Evolutionary conservation across 2,113 vertebrate species (phyloP), one percentile per base, ranked within the genome.

Genomic region (Promerops cafer): DNA sequence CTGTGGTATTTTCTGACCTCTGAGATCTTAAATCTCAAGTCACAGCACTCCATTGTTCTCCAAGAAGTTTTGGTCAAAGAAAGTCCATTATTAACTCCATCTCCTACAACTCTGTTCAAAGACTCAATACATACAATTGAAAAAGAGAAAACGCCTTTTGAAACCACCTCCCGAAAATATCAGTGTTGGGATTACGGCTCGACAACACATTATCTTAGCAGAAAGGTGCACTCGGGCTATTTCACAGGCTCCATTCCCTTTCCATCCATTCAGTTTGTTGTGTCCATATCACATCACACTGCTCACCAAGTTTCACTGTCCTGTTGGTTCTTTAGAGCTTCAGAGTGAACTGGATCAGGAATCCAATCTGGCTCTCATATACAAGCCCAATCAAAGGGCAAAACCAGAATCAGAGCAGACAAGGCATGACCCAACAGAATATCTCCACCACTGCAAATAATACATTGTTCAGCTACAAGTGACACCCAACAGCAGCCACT

Each of bases 1-100:
- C 60, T 33, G 37, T 31, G 59, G 53, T 61, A 87, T 94, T 86
- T 94, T 93, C 80, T 83, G 82, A 93, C 90, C 71, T 90, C 75
- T 12, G 19, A 89, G 45, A 72, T 39, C 42, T 93, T 79, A 79
- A 72, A 89, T n/a, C 45, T 84, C n/a, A 71, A 90, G 83, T 80
- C 84, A 76, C n/a, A 85, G 35, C 18, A 85, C 15, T 69, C n/a
- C 61, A 35, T 23, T 70, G 61, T 61, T 85, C 45, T 66, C 44
- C 45, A 39, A 66, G 35, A 89, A 76, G 52, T 83, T 95, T 47
- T 83, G 74, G 31, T 35, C 77, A 28, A 66, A 86, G 66, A 52
- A 47, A 86, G 59, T 18, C 63, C 64, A 31, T 53, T 76, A 76
- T 39, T 78, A 85, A 85, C 17, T 79, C n/a, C 59, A 94, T 65